Evolutionary conservation across 2,113 vertebrate species (phyloP).

Genomic region (Myanophis thanlyinensis): DNA sequence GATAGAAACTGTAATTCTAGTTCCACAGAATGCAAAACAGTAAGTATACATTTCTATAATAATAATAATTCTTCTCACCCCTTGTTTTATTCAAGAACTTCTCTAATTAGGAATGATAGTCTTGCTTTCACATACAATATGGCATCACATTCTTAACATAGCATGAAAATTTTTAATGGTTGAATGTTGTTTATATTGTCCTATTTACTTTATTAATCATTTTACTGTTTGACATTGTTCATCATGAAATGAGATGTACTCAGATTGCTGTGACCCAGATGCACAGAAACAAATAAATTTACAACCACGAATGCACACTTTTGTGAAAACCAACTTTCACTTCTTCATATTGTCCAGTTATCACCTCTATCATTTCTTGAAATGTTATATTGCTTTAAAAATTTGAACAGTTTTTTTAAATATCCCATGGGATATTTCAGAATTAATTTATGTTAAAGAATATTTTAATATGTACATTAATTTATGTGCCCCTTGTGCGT

Average conservation of each 20-base stretch:
- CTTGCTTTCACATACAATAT: neutral
- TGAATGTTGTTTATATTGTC: slow-evolving; percentile 29
- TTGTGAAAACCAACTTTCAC: neutral
- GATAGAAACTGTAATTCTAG: neutral
- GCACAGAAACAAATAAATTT: slow-evolving; percentile 8
- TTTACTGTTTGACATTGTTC: slow-evolving; percentile 1
- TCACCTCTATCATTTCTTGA: neutral
- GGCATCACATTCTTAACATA: neutral
- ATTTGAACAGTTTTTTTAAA: neutral
- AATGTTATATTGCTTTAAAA: neutral
- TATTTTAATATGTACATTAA: neutral
- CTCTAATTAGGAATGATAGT: slow-evolving; percentile 48
- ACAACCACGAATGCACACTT: neutral
- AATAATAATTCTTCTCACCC: slow-evolving; percentile 1
- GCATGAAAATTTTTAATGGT: slow-evolving; percentile 14
- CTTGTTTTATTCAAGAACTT: neutral
- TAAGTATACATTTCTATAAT: neutral
- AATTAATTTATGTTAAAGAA: neutral
- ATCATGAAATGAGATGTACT: slow-evolving; percentile 30
- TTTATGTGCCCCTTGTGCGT: neutral
- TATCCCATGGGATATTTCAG: neutral
- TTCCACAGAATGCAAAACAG: neutral
- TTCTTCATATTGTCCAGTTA: neutral
- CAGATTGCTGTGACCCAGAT: neutral
- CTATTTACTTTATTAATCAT: slow-evolving; percentile 37